Evolutionary conservation across 1,140 invertebrate genomes (phyloP).

Genomic region (Teleopsis dalmanni): DNA sequence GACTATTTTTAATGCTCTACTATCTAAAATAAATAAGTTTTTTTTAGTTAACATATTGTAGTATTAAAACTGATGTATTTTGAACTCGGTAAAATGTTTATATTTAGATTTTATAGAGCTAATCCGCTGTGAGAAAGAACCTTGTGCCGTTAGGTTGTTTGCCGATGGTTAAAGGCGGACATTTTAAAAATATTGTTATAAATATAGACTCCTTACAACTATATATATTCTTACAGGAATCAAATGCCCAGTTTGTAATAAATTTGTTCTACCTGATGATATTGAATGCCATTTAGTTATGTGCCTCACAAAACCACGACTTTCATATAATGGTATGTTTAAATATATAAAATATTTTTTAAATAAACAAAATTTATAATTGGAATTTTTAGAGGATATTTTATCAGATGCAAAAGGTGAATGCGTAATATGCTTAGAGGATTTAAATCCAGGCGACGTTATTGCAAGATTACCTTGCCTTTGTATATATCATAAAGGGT

Average conservation of each 20-base stretch:
- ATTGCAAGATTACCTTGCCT: constrained; percentile 97
- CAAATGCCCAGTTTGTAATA: constrained; percentile 97
- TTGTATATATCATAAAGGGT: constrained; percentile 99
- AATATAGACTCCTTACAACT: no score
- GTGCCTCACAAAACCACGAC: constrained; percentile 96
- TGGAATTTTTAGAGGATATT: constrained; percentile 78
- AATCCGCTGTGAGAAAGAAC: no score
- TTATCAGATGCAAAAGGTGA: constrained; percentile 92
- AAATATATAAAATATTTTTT: not conserved
- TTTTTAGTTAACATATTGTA: no score
- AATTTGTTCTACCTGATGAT: constrained; percentile 93
- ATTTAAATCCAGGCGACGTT: constrained; percentile 85
- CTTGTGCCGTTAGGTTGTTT: no score
- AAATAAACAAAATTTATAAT: not conserved
- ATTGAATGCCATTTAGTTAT: constrained; percentile 98
- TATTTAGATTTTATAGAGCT: no score
- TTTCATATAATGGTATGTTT: constrained; percentile 92
- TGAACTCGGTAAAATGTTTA: no score
- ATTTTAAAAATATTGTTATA: no score
- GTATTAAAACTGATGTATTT: no score
- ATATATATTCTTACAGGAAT: constrained; percentile 60
- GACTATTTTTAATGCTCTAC: no score
- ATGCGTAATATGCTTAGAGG: constrained; percentile 98
- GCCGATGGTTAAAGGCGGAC: no score
- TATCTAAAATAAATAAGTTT: no score